Conservation (phyloP, 2,888 invertebrate species). For the Drosophila rubida region DNA sequence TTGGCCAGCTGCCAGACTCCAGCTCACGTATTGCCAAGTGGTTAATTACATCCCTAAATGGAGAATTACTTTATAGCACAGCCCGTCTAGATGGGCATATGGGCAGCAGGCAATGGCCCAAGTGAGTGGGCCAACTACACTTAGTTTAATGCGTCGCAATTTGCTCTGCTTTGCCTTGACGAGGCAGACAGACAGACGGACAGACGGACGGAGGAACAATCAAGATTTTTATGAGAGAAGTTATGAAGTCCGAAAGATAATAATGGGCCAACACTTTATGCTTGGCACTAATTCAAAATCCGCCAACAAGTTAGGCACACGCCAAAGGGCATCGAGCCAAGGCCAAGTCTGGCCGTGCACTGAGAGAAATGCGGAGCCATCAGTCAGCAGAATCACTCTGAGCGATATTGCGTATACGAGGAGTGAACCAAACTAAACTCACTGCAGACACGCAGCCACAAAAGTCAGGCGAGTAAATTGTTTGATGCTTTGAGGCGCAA, state of each 20-base stretch:
- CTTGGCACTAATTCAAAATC: slow-evolving; percentile 82
- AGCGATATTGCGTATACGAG: slow-evolving; percentile 33
- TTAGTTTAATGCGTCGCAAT: slow-evolving; percentile 51
- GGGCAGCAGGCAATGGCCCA: slow-evolving; percentile 18
- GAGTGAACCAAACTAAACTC: slow-evolving; percentile 46
- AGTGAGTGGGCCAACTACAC: slow-evolving; percentile 15
- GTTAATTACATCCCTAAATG: slow-evolving; percentile 77
- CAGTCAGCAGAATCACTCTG: slow-evolving; percentile 56
- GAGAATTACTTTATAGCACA: slow-evolving; percentile 39
- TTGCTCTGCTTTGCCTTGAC: slow-evolving; percentile 23
- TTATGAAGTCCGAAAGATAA: slow-evolving; percentile 84
- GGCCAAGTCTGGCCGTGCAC: slow-evolving; percentile 49
- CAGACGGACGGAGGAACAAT: slow-evolving; percentile 37
- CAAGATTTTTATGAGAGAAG: slow-evolving; percentile 70
- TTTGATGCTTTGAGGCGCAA: slow-evolving; percentile 58
- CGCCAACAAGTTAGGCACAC: slow-evolving; percentile 50
- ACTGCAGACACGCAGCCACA: slow-evolving; percentile 47
- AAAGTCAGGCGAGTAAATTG: slow-evolving; percentile 65
- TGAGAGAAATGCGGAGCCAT: slow-evolving; percentile 51
- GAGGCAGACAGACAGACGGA: neutral
- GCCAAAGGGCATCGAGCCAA: slow-evolving; percentile 37
- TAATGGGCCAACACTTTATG: slow-evolving; percentile 84
- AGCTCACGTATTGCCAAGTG: slow-evolving; percentile 53
- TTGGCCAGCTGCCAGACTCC: slow-evolving; percentile 35
- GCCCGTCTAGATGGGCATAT: slow-evolving; percentile 49